Evolutionary conservation across 2,888 invertebrate species (phyloP).

Genomic region (Sinodicranocentrus sp.): DNA sequence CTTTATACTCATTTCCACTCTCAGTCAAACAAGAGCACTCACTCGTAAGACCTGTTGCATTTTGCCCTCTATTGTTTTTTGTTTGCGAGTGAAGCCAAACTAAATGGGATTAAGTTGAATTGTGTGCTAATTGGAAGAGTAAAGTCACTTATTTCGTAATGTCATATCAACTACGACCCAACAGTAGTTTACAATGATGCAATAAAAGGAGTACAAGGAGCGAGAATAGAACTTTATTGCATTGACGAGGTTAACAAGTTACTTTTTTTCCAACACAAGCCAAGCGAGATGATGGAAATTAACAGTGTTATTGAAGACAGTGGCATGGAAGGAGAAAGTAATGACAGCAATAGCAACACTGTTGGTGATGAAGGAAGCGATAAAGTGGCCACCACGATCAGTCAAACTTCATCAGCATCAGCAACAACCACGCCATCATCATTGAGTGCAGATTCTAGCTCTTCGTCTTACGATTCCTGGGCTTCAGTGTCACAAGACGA

Average conservation of each 20-base stretch:
- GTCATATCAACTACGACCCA: no score
- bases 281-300: no score
- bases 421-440: neutral
- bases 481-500: neutral
- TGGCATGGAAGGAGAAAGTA: neutral
- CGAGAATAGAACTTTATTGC: no score
- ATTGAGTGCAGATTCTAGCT: no score
- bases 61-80: constrained; percentile 24
- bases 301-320: no score
- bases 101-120: neutral
- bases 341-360: neutral
- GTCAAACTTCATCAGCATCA: constrained; percentile 43
- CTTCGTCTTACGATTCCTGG: neutral
- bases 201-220: no score
- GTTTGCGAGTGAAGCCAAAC: neutral
- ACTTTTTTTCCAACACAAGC: no score
- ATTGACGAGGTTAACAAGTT: no score
- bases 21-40: constrained; percentile 46
- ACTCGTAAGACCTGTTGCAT: constrained; percentile 56
- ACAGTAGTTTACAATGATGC: no score
- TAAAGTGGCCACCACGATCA: neutral
- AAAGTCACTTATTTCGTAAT: no score
- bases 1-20: constrained; percentile 30
- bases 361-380: constrained; percentile 5
- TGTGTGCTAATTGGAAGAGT: neutral